These are phyloP conservation scores for Chrysolina haemoptera DNA, from an alignment of 2,888 invertebrate species.

Conservation along the genomic window DNA sequence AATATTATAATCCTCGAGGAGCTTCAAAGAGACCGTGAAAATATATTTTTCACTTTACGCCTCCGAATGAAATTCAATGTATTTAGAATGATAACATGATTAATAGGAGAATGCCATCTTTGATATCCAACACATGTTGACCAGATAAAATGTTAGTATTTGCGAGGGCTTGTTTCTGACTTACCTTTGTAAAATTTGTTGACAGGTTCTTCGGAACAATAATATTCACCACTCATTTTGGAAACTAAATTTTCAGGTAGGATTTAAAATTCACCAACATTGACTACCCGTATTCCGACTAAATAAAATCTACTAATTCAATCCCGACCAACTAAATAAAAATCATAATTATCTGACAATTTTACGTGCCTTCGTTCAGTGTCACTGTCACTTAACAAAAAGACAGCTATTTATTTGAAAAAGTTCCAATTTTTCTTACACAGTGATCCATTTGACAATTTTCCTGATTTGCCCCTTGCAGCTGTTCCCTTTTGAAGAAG, in stretches of 20 bases:
- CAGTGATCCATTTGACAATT: not conserved
- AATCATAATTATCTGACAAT: constrained; percentile 44
- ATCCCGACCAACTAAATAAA: constrained; percentile 40
- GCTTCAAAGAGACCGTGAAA: too few species aligned
- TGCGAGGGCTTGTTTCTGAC: constrained; percentile 13
- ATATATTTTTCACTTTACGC: too few species aligned
- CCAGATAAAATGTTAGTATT: not conserved
- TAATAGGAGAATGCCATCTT: too few species aligned
- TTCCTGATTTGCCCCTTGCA: too few species aligned
- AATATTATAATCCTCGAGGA: too few species aligned
- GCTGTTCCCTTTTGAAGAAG: too few species aligned
- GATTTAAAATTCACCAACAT: constrained; percentile 16
- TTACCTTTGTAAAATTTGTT: constrained; percentile 48
- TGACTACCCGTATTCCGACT: constrained; percentile 22
- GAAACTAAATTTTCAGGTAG: constrained; percentile 9
- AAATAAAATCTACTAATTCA: constrained; percentile 29
- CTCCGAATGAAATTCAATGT: too few species aligned
- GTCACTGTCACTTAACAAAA: constrained; percentile 4
- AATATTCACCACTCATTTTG: constrained; percentile 52
- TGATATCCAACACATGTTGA: too few species aligned
- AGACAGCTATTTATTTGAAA: not conserved
- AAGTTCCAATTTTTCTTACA: not conserved
- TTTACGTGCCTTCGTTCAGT: constrained; percentile 2
- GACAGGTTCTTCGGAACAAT: constrained; percentile 40
- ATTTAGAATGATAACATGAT: too few species aligned